These are phyloP conservation scores for Dendrocopos noguchii DNA, from an alignment of 2,113 vertebrate species.

Conservation along the genomic window DNA sequence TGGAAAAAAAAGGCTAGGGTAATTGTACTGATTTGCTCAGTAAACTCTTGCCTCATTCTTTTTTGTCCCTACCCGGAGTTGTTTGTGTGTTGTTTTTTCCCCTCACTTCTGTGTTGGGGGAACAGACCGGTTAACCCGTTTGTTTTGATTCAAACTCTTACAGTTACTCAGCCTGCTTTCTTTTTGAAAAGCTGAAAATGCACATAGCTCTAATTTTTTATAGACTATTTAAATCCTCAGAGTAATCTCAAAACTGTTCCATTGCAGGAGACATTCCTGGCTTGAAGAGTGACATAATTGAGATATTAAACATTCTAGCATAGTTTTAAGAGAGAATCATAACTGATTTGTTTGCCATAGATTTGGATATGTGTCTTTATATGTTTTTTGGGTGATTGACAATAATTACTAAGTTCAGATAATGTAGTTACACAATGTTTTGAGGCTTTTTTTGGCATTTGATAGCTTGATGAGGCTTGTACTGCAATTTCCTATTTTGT, in stretches of 20 bases:
- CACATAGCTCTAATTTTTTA: neutral
- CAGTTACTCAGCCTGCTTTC: neutral
- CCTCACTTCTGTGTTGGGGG: too few species aligned
- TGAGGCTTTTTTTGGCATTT: neutral
- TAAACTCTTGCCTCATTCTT: too few species aligned
- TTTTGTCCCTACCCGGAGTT: too few species aligned
- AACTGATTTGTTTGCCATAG: neutral
- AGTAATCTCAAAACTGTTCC: neutral
- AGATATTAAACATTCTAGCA: neutral
- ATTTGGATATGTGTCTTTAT: neutral
- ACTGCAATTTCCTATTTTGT: neutral
- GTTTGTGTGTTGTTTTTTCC: too few species aligned
- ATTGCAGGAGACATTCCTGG: neutral
- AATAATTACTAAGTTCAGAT: neutral
- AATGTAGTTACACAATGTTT: accelerated
- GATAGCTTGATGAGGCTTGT: neutral
- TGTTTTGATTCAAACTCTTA: too few species aligned
- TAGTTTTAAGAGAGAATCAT: neutral
- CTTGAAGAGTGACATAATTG: neutral
- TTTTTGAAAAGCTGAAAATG: neutral
- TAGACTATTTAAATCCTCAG: neutral
- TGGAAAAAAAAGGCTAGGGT: too few species aligned
- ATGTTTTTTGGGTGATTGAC: neutral
- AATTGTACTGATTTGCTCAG: too few species aligned
- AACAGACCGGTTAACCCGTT: too few species aligned